Evolutionary conservation across 2,888 invertebrate genomes (phyloP), one percentile per base, ranked within the genome.

Genomic region (Machimus rusticus): DNA sequence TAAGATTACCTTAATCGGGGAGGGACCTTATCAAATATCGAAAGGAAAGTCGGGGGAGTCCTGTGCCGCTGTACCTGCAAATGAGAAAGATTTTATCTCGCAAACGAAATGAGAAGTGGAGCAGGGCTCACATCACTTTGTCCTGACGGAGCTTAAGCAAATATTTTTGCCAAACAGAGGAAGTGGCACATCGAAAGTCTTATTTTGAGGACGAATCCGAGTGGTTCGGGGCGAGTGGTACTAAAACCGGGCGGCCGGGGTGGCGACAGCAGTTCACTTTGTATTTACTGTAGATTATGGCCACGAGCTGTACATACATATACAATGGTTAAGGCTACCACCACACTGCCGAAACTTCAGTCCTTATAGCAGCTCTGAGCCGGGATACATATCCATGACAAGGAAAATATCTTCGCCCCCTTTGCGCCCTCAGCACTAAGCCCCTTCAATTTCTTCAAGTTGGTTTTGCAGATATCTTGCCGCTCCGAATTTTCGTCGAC

Each of bases 241-340:
- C 84, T 84, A 84, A 84, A 84, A 84, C 16, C 37, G 74, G 84
- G 84, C 12, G 31, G 23, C 39, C 12, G 39, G 14, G 84, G 74
- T 84, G 84, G 84, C 66, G 84, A 84, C 74, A 84, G 37, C 84
- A 84, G 74, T 74, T 84, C 84, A 84, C 84, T 84, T 84, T 84
- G 84, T 84, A 37, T 84, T 84, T 66, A 84, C 84, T 84, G 74
- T 28, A 74, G 84, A 66, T 84, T 84, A 84, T 84, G 74, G 84
- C 84, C 74, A 84, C 84, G 74, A 74, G 51, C 57, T 39, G 12
- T 74, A n/a, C 74, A 74, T 23, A 46, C 28, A 19, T 66, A 43
- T 79, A 46, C 79, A 39, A 79, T 66, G 23, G 43, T 51, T 46
- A 14, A 37, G 19, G 74, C 37, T 37, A 39, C 37, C 39, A 66